Evolutionary conservation across 2,113 vertebrate species (phyloP).

Genomic region (Gasterosteus aculeatus): DNA sequence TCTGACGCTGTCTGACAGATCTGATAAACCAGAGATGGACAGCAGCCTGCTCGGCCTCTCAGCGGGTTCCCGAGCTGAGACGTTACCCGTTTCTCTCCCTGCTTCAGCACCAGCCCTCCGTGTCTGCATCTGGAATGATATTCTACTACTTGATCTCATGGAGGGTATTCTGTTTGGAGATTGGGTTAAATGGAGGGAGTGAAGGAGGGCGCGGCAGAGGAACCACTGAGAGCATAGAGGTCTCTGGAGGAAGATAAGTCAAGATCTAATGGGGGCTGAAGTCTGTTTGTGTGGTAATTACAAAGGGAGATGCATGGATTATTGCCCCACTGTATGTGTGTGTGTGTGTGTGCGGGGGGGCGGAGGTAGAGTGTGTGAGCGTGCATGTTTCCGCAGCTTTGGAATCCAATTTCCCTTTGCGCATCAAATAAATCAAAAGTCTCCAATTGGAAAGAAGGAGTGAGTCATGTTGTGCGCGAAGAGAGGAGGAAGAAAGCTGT

Average conservation of each 20-base stretch:
- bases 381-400: slow-evolving; percentile 56
- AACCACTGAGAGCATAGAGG: slow-evolving; percentile 46
- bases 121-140: not conserved
- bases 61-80: slow-evolving; percentile 30
- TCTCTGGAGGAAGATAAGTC: slow-evolving; percentile 62
- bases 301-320: slow-evolving; percentile 58
- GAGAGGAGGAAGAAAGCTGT: slow-evolving; percentile 70
- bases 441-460: slow-evolving; percentile 76
- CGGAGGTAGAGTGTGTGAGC: slow-evolving; percentile 31
- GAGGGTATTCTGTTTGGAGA: not conserved
- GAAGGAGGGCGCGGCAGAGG: slow-evolving; percentile 37
- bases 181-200: slow-evolving; percentile 32
- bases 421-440: slow-evolving; percentile 73
- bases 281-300: slow-evolving; percentile 64
- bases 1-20: slow-evolving; percentile 24
- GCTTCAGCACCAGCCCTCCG: not conserved
- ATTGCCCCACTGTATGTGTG: slow-evolving; percentile 23
- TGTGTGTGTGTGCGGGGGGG: slow-evolving; percentile 18
- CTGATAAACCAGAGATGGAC: slow-evolving; percentile 53
- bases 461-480: slow-evolving; percentile 73
- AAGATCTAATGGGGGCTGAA: slow-evolving; percentile 47
- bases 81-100: slow-evolving; percentile 7
- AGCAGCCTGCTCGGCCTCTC: slow-evolving; percentile 4
- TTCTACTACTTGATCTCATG: not conserved
- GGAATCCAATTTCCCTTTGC: slow-evolving; percentile 66